These are phyloP conservation scores for Phocides pigmalion DNA, from an alignment of 1,140 invertebrate genomes.

Conservation along the genomic window DNA sequence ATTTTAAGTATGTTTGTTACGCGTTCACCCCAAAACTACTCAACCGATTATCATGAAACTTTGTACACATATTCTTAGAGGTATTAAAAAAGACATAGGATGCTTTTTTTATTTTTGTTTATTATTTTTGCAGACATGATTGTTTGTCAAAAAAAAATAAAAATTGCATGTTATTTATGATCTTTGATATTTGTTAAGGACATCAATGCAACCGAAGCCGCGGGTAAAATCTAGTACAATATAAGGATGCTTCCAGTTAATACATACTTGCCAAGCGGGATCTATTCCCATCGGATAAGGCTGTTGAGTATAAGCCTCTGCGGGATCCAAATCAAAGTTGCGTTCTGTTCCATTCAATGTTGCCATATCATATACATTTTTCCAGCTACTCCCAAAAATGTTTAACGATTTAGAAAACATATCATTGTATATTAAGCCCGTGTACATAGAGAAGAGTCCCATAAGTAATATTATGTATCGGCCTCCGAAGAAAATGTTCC, in stretches of 20 bases:
- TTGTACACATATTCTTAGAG: too few relatives aligned
- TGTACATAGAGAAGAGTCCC: constrained; percentile 93
- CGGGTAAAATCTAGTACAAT: too few relatives aligned
- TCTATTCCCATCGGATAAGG: constrained; percentile 92
- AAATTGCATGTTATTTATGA: too few relatives aligned
- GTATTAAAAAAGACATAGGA: too few relatives aligned
- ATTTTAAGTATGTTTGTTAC: too few relatives aligned
- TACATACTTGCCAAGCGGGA: constrained; percentile 88
- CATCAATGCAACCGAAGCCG: too few relatives aligned
- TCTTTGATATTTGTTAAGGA: too few relatives aligned
- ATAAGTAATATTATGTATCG: constrained; percentile 94
- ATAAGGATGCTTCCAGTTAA: background rate
- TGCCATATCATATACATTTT: constrained; percentile 80
- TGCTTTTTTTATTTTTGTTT: too few relatives aligned
- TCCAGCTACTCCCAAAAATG: constrained; percentile 91
- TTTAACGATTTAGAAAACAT: constrained; percentile 92
- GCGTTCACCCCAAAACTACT: too few relatives aligned
- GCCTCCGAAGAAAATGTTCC: constrained; percentile 92
- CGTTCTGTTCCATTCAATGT: constrained; percentile 69
- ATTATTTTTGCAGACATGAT: too few relatives aligned
- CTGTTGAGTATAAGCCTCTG: constrained; percentile 73
- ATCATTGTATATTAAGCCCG: constrained; percentile 94
- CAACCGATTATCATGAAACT: too few relatives aligned
- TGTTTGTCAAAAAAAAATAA: too few relatives aligned
- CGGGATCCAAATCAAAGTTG: constrained; percentile 85